These are phyloP conservation scores for Gnatocerus cornutus DNA, from an alignment of 2,888 invertebrate genomes.

Conservation along the genomic window DNA sequence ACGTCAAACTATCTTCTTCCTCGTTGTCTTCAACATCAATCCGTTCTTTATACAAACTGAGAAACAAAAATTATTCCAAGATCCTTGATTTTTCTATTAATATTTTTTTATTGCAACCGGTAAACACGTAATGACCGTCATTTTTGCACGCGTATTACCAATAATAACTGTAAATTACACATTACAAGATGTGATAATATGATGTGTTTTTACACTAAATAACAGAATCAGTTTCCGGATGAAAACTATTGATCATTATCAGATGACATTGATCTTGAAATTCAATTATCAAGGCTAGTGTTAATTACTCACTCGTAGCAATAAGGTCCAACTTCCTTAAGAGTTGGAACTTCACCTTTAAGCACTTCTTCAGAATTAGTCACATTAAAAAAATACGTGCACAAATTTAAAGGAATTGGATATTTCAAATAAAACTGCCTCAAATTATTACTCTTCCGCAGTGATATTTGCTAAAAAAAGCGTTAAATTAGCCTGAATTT, in stretches of 20 bases:
- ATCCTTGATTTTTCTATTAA: no score
- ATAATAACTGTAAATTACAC: no score
- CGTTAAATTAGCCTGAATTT: background rate
- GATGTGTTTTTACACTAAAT: no score
- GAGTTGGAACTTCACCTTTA: slow-evolving; percentile 67
- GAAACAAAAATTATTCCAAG: slow-evolving; percentile 46
- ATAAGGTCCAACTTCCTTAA: slow-evolving; percentile 72
- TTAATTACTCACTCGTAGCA: slow-evolving; percentile 68
- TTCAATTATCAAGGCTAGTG: background rate
- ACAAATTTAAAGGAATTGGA: slow-evolving; percentile 70
- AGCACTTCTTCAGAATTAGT: slow-evolving; percentile 70
- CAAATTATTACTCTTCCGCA: slow-evolving; percentile 60
- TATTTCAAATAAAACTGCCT: slow-evolving; percentile 66
- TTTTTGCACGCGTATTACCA: no score
- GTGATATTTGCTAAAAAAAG: slow-evolving; percentile 61
- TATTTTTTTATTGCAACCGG: no score
- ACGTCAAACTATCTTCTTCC: slow-evolving; percentile 83
- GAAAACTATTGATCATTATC: no score
- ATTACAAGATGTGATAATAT: no score
- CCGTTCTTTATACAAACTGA: slow-evolving; percentile 87
- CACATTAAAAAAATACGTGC: slow-evolving; percentile 72
- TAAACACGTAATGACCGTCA: no score
- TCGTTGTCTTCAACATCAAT: slow-evolving; percentile 83
- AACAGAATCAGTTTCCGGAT: no score
- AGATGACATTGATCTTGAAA: no score